Conservation (phyloP, 2,113 vertebrate genomes). For the Pterocles orientalis region DNA sequence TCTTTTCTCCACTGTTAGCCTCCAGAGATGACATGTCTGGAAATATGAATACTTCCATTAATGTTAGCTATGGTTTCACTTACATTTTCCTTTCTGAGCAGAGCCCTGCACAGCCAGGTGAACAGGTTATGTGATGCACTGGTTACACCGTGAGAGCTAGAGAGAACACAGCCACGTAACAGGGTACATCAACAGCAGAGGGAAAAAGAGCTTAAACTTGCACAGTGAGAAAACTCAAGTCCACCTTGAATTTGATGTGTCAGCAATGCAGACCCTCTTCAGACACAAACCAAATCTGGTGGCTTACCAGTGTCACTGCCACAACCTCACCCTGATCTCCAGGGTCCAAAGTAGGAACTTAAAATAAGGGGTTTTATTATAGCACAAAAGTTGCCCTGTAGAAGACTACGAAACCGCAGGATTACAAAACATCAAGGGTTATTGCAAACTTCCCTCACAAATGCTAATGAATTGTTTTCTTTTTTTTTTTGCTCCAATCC, state of each 20-base stretch:
- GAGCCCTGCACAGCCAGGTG: background rate
- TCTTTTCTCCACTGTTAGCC: slow-evolving; percentile 11
- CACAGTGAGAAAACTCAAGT: background rate
- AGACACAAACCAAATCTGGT: background rate
- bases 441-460: slow-evolving; percentile 50
- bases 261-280: background rate
- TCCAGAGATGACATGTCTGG: background rate
- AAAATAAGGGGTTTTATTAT: background rate
- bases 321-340: slow-evolving; percentile 17
- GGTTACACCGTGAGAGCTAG: background rate
- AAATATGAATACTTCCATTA: slow-evolving; percentile 27
- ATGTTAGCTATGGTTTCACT: background rate
- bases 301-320: slow-evolving; percentile 11
- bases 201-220: background rate
- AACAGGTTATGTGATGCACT: background rate
- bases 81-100: background rate
- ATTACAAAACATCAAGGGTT: slow-evolving; percentile 13
- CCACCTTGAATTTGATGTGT: background rate
- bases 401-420: background rate
- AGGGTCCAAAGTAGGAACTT: background rate
- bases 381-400: background rate
- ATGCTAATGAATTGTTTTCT: slow-evolving; percentile 62
- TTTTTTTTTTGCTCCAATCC: slow-evolving; percentile 4
- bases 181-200: background rate
- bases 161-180: background rate